phyloP scores from a whole-genome alignment of 2,888 invertebrate genomes.

The Ceratothoa steindachneri region DNA sequence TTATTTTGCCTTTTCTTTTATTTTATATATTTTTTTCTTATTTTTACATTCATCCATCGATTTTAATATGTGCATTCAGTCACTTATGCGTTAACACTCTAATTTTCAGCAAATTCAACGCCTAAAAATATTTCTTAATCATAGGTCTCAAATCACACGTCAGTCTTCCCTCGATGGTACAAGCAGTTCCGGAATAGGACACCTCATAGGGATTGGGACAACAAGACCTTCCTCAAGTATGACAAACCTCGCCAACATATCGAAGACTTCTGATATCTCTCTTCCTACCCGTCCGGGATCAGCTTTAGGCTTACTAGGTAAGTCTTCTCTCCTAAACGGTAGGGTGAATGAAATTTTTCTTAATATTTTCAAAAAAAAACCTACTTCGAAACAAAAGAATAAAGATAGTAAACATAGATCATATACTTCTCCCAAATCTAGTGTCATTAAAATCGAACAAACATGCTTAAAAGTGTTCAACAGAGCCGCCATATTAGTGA shows the following conservation, averaged over 20 bases:
- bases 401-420: no score
- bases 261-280: constrained; percentile 51
- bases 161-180: constrained; percentile 52
- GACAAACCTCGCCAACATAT: constrained; percentile 55
- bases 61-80: no score
- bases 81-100: no score
- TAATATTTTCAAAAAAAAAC: no score
- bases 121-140: background rate
- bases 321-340: constrained; percentile 10
- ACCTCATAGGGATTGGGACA: constrained; percentile 26
- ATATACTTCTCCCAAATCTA: no score
- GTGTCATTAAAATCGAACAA: no score
- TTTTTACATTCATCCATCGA: background rate
- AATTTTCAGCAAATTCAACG: no score
- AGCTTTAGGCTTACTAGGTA: constrained; percentile 54
- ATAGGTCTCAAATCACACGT: constrained; percentile 44
- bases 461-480: no score
- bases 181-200: constrained; percentile 30
- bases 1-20: background rate
- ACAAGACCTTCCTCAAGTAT: constrained; percentile 55
- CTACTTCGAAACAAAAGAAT: no score
- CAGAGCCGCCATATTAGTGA: no score
- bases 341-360: no score
- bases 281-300: constrained; percentile 55
- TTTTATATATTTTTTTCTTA: background rate